A percentile compares a stretch with the other conserved stretches of the same genome.
These are phyloP conservation scores for Enteromius afrohamiltoni DNA, from an alignment of 2,797 vertebrate genomes.

Conservation along the genomic window DNA sequence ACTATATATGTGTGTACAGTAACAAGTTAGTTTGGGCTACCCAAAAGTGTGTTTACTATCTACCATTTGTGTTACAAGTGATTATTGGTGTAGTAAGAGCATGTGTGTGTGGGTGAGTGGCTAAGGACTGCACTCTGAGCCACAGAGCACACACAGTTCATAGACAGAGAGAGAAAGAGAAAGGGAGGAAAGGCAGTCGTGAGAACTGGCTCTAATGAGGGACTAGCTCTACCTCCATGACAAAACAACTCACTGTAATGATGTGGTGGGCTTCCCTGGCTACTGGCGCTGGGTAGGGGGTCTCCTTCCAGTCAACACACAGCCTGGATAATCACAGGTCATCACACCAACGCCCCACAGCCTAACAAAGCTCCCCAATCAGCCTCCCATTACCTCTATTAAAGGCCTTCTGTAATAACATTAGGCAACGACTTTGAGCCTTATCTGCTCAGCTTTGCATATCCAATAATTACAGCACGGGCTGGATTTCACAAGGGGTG, in stretches of 20 bases:
- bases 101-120: conserved; percentile 3
- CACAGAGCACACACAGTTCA: conserved; percentile 50
- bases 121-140: conserved; percentile 52
- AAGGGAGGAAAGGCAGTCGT: conserved; percentile 37
- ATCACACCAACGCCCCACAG: conserved; percentile 59
- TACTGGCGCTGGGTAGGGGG: conserved; percentile 61
- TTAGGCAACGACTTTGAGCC: conserved; percentile 50
- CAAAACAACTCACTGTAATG: conserved; percentile 70
- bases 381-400: conserved; percentile 65
- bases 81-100: conserved; percentile 6
- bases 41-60: conserved; percentile 4
- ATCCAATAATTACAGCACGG: conserved; percentile 63
- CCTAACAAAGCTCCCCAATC: conserved; percentile 63
- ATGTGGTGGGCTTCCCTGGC: conserved; percentile 68
- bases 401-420: conserved; percentile 57
- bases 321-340: conserved; percentile 67
- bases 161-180: conserved; percentile 45
- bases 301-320: conserved; percentile 66
- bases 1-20: not conserved
- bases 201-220: conserved; percentile 65
- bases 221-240: conserved; percentile 64
- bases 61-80: not conserved
- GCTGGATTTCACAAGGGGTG: conserved; percentile 46
- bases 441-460: conserved; percentile 60
- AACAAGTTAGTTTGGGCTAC: not conserved